phyloP scores from a whole-genome alignment of 2,797 vertebrate genomes.

The Telmatherina bonti region DNA sequence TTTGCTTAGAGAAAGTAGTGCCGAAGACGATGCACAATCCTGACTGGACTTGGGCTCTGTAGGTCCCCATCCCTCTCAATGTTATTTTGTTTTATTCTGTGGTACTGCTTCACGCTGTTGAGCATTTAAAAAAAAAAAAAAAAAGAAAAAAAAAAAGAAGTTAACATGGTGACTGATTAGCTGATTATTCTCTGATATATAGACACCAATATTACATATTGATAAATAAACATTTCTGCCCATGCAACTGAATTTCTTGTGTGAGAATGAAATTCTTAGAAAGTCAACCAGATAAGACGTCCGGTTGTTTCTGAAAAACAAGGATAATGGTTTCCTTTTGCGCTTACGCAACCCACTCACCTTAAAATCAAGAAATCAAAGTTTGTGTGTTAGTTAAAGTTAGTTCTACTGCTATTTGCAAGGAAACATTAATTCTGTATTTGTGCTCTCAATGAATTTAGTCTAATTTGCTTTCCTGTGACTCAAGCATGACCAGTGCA shows the following conservation, averaged over 20 bases:
- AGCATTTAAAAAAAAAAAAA: too few species aligned
- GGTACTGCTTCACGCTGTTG: too few species aligned
- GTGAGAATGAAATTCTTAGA: not conserved
- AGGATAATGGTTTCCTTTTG: not conserved
- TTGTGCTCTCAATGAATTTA: conserved; percentile 34
- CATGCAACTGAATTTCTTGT: not conserved
- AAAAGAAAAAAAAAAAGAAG: not conserved
- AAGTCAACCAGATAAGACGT: not conserved
- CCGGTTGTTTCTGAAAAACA: too few species aligned
- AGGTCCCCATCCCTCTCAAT: too few species aligned
- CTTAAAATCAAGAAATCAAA: not conserved
- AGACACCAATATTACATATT: too few species aligned
- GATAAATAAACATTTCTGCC: not conserved
- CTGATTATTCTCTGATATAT: not conserved
- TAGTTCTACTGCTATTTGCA: conserved; percentile 20
- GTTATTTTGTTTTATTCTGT: too few species aligned
- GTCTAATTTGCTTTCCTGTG: conserved; percentile 54
- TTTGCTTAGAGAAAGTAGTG: too few species aligned
- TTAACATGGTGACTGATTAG: not conserved
- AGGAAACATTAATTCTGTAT: conserved; percentile 31
- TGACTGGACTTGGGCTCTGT: too few species aligned
- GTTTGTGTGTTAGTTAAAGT: not conserved
- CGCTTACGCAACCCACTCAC: not conserved
- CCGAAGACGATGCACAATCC: too few species aligned
- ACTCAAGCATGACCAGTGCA: conserved; percentile 34